Base-by-base conservation (phyloP, 1,140 invertebrate genomes). In the Diorhabda carinulata region DNA sequence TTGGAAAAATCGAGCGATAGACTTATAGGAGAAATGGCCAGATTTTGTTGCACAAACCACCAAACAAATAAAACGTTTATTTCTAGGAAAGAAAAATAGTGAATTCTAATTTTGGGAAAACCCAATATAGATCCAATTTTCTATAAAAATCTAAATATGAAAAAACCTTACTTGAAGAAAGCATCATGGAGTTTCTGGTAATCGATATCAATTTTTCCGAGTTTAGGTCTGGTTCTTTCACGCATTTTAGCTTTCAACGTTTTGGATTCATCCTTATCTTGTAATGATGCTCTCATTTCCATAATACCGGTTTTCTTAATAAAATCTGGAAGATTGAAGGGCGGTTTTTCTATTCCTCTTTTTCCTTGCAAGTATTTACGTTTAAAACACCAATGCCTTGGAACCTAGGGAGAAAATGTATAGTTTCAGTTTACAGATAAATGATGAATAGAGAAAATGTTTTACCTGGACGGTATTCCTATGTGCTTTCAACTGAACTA, bases 131-230 rank as follows among this genome's bases (percentile, higher is more conserved):
- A 25, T 25, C 25, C 25, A 25, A 25, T 25, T 25, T 25, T 25
- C 56, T 66, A 10, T 61, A 58, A 65, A 7, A 56, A 56, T 56
- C 52, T 4, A 7, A 25, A 25, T 25, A 25, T 25, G 25, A 25
- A 25, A 25, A 25, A 40, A 9, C 79, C 83, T 84, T 78, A 89
- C 85, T 96, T 96, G 84, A 99, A 99, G 83, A 99, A 99, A 0
- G 98, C 98, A 81, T 99, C 98, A 78, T 99, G 98, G 44, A 99
- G 83, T 79, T 99, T 99, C 81, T 99, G 97, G 82, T 99, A 99
- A 84, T 99, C 98, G 75, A 99, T 99, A 80, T 99, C 98, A 74
- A 99, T 99, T 86, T 99, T 99, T 6, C 98, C 98, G 76, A 99
- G 88, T 82, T 99, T 99, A 0, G 98, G 98, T 44, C 98, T 85